Base-by-base conservation (phyloP, 1,140 invertebrate species). In the Drosophila nigrodunni region DNA sequence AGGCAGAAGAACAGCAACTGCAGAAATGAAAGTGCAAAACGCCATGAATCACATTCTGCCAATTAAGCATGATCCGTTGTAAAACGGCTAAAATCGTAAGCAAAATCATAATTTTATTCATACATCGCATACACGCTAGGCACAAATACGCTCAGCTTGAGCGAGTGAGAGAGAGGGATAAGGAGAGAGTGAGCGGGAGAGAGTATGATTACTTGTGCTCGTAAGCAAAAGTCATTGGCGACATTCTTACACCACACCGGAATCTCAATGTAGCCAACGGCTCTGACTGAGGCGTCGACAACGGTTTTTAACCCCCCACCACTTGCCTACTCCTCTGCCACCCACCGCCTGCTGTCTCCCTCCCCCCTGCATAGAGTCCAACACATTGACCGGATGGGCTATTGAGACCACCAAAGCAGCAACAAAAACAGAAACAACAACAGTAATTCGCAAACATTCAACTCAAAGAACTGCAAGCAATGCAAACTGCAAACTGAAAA, bases 21-120 rank as follows among this genome's bases (percentile, higher is more conserved):
- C 67, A 49, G 59, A 71, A 71, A 47, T 44, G 73, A 87, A 87
- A 82, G 83, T 87, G 77, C 83, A 87, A 64, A 77, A 88, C 85
- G 83, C 83, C 83, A 88, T 88, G 83, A 89, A 88, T 88, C 85
- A 88, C 72, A 88, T 88, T 88, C 77, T 88, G 83, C 85, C 80
- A 89, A 88, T 88, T 88, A 88, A 88, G 83, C 83, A 88, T 83
- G 85, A 88, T 74, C 80, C 70, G 70, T 87, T 87, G 83, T 89
- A 85, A 30, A 85, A 67, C 66, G 74, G 55, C 67, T 11, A 62
- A 62, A 69, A 25, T 54, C 58, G 52, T 65, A 73, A 87, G 82
- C 71, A 73, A 59, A 78, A 72, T 65, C 58, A 73, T 64, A 39
- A 69, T 69, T 73, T 73, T 73, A 73, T 73, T 73, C 62, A 72